A percentile compares a stretch with the other conserved stretches of the same genome.
Evolutionary conservation across 1,140 invertebrate species (phyloP).

Genomic region (Akabosia matsudoensis): DNA sequence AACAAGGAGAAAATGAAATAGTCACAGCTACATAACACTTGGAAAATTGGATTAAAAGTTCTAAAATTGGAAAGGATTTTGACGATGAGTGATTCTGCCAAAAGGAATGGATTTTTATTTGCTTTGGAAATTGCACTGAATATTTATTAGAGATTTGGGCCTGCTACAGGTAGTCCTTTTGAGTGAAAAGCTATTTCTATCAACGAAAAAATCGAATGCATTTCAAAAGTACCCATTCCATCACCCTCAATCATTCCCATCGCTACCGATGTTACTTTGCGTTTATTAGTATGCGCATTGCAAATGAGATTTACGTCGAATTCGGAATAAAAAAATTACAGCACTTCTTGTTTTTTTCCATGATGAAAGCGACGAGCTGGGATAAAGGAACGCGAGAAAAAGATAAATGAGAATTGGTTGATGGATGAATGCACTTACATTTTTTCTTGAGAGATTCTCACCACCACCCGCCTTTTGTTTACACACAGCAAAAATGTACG

Average conservation of each 20-base stretch:
- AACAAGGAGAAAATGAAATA: too few relatives aligned
- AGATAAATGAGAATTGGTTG: neutral
- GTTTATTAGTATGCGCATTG: neutral
- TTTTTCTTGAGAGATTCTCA: neutral
- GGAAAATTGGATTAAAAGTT: too few relatives aligned
- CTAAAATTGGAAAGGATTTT: too few relatives aligned
- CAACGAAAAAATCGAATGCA: neutral
- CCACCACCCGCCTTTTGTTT: neutral
- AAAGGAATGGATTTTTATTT: too few relatives aligned
- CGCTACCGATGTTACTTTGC: neutral
- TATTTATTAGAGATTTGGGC: neutral
- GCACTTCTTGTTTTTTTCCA: neutral
- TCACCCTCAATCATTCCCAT: neutral
- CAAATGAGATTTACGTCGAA: neutral
- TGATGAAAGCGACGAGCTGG: neutral
- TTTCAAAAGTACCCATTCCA: neutral
- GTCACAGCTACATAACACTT: too few relatives aligned
- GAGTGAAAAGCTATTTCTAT: neutral
- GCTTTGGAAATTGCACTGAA: too few relatives aligned
- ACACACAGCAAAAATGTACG: neutral
- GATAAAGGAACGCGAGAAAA: neutral
- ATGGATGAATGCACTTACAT: conserved; percentile 13
- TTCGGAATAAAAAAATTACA: neutral
- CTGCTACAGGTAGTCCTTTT: neutral
- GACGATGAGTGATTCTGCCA: too few relatives aligned